Evolutionary conservation across 2,888 invertebrate species (phyloP).

Genomic region (Campoletis raptor): DNA sequence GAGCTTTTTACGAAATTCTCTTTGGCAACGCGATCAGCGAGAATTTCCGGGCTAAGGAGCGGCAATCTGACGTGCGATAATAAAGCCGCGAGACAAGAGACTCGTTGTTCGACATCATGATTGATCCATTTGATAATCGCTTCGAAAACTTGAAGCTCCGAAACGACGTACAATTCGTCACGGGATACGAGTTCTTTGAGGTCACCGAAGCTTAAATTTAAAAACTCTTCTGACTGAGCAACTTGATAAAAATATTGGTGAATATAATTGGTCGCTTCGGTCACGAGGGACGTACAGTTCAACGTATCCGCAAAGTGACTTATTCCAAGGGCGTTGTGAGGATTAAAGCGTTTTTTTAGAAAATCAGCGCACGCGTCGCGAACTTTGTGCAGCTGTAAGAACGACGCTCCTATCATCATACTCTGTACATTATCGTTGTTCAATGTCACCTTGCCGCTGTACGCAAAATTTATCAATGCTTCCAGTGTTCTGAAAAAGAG

Average conservation of each 20-base stretch:
- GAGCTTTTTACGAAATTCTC: constrained; percentile 92
- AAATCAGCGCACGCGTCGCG: constrained; percentile 94
- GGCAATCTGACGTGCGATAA: constrained; percentile 92
- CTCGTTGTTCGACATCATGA: constrained; percentile 87
- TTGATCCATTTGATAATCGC: constrained; percentile 93
- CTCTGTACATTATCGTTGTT: constrained; percentile 93
- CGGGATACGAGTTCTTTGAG: constrained; percentile 89
- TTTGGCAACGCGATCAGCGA: constrained; percentile 92
- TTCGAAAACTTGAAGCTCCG: constrained; percentile 94
- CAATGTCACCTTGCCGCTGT: constrained; percentile 91
- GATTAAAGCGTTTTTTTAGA: constrained; percentile 91
- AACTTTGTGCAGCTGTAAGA: constrained; percentile 92
- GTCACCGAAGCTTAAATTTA: constrained; percentile 87
- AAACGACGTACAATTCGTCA: constrained; percentile 91
- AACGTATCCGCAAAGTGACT: constrained; percentile 93
- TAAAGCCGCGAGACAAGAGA: constrained; percentile 88
- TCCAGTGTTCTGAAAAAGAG: constrained; percentile 89
- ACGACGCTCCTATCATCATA: constrained; percentile 94
- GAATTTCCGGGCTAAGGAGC: constrained; percentile 91
- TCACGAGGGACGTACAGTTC: constrained; percentile 89
- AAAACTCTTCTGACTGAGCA: constrained; percentile 91
- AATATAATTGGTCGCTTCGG: constrained; percentile 92
- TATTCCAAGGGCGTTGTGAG: constrained; percentile 92
- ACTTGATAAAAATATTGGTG: constrained; percentile 93
- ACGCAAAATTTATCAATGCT: constrained; percentile 93